A percentile compares a stretch with the other conserved stretches of the same genome.
These are phyloP conservation scores for Lithosia quadra DNA, from an alignment of 2,888 invertebrate species.

Conservation along the genomic window DNA sequence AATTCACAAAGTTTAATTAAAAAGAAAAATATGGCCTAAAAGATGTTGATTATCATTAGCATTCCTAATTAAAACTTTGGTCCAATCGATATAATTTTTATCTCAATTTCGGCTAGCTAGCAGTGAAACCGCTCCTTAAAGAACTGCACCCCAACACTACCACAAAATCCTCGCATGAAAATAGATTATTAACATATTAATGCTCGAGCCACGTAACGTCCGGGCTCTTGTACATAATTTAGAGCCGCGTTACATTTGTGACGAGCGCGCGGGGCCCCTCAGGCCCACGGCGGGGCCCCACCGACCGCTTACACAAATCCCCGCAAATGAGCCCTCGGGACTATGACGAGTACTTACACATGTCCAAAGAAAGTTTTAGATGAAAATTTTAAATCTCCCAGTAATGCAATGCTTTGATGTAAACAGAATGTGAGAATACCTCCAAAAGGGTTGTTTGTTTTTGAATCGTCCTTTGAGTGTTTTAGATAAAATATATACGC, in stretches of 20 bases:
- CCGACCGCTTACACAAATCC: conserved; percentile 34
- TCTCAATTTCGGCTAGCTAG: background rate
- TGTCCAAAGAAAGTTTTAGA: conserved; percentile 18
- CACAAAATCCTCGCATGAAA: conserved; percentile 46
- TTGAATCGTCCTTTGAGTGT: background rate
- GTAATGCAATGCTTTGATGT: conserved; percentile 8
- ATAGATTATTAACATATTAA: conserved; percentile 64
- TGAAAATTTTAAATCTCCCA: conserved; percentile 10
- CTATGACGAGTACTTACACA: conserved; percentile 11
- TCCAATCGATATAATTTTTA: too few relatives aligned
- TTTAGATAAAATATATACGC: background rate
- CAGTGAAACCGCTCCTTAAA: background rate
- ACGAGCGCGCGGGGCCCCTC: conserved; percentile 24
- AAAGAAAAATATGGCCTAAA: too few relatives aligned
- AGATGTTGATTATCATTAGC: too few relatives aligned
- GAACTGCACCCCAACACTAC: conserved; percentile 13
- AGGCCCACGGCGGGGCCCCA: conserved; percentile 17
- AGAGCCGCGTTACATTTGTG: conserved; percentile 55
- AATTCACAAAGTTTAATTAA: too few relatives aligned
- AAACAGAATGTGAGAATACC: background rate
- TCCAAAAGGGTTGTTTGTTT: background rate
- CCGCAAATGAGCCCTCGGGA: conserved; percentile 38
- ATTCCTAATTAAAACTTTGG: too few relatives aligned
- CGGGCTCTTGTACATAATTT: conserved; percentile 59
- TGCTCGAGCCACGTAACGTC: conserved; percentile 50